Base-by-base conservation (phyloP, 2,888 invertebrate genomes). In the Lithosia quadra region DNA sequence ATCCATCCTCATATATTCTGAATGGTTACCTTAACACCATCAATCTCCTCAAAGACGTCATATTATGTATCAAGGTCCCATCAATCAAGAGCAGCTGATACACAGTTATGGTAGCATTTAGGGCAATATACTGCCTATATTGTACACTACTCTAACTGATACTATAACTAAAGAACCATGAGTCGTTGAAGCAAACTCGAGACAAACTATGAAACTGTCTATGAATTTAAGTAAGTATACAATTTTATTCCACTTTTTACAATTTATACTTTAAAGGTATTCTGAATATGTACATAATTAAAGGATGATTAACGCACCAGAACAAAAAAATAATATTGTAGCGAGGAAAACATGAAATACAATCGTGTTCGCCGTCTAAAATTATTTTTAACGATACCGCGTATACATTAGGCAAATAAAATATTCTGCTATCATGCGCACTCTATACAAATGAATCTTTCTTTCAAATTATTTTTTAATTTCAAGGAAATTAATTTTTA, bases 21-120 rank as follows among this genome's bases (percentile, higher is more conserved):
- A 76, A 80, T 72, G 77, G 74, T 77, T 86, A 80, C 71, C 77
- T 71, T 70, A 80, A 82, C 77, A 82, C 84, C 62, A 87, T 88
- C 86, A 84, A 85, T 87, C 86, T 84, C 84, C 78, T 77, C 79
- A 83, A 75, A 86, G 84, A 84, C 75, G 72, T 77, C 80, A 84
- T 77, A 85, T 87, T 86, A 88, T 84, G 83, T 79, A 85, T 80
- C 85, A 79, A 79, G 80, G 78, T 81, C 71, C 79, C 90, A 91
- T 91, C 91, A 88, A 91, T 92, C 91, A 91, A 80, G 73, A 81
- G 82, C 91, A 91, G 90, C 89, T 90, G 91, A 79, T 88, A 76
- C 79, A 80, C 10, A 49, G 49, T 9, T 49, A 49, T 49, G n/a
- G 49, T 49, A 49, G 18, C 49, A 49, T n/a, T 49, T 49, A 49